Evolutionary conservation across 1,140 invertebrate species (phyloP).

Genomic region (Pteromalus puparum): DNA sequence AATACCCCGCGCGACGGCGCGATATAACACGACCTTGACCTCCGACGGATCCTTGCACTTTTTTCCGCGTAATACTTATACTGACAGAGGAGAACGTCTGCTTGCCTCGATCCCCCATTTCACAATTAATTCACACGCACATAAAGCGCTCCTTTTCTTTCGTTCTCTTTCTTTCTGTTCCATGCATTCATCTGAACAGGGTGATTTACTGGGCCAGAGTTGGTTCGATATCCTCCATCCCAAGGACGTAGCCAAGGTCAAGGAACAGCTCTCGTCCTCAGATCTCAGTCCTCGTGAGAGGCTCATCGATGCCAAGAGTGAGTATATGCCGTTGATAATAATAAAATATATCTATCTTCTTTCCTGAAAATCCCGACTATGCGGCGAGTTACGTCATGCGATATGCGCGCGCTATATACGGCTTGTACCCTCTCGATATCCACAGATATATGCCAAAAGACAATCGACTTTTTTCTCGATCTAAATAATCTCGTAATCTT

Average conservation of each 20-base stretch:
- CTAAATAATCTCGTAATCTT: too few species aligned
- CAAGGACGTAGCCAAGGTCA: conserved; percentile 95
- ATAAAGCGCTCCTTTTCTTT: conserved; percentile 49
- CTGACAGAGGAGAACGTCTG: too few species aligned
- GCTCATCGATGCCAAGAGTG: conserved; percentile 95
- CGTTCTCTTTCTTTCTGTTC: conserved; percentile 43
- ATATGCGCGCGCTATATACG: not conserved
- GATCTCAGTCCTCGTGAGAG: conserved; percentile 92
- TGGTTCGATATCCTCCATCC: conserved; percentile 97
- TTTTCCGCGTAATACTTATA: not conserved
- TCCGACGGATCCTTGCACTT: conserved; percentile 26
- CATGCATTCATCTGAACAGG: conserved; percentile 72
- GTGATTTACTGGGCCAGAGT: conserved; percentile 93
- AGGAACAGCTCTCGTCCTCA: conserved; percentile 94
- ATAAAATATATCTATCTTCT: too few species aligned
- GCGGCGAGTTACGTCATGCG: conserved; percentile 39
- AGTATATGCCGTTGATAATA: not conserved
- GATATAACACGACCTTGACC: conserved; percentile 21
- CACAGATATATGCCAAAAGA: too few species aligned
- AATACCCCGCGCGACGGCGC: too few species aligned
- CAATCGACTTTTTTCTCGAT: too few species aligned
- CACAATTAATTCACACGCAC: not conserved
- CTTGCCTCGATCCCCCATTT: too few species aligned
- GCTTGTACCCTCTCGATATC: too few species aligned
- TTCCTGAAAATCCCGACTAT: not conserved